These are phyloP conservation scores for Heliconius himera DNA, from an alignment of 1,140 invertebrate genomes.

Conservation along the genomic window DNA sequence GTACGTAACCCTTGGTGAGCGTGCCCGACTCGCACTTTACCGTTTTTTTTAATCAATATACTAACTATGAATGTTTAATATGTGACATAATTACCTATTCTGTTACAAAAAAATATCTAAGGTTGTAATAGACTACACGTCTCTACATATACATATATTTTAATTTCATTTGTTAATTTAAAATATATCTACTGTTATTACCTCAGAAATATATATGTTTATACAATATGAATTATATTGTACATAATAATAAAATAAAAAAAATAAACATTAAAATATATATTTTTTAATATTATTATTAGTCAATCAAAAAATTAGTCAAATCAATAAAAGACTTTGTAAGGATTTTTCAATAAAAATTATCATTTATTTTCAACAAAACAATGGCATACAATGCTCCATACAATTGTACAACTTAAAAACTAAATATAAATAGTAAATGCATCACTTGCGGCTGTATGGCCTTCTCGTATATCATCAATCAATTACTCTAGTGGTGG, in stretches of 20 bases:
- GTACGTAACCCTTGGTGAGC: too few species aligned
- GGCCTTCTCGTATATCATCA: not conserved
- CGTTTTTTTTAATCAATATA: too few species aligned
- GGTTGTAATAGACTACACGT: too few species aligned
- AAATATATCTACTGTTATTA: not conserved
- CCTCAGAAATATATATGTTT: not conserved
- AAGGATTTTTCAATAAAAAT: slow-evolving; percentile 79
- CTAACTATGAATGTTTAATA: too few species aligned
- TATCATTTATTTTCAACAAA: slow-evolving; percentile 78
- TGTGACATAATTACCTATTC: too few species aligned
- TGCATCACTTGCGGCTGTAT: slow-evolving; percentile 21
- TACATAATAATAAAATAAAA: not conserved
- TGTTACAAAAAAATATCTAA: too few species aligned
- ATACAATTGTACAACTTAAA: slow-evolving; percentile 46
- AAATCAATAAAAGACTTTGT: slow-evolving; percentile 50
- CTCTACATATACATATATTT: too few species aligned
- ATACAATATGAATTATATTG: not conserved
- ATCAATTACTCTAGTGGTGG: slow-evolving; percentile 48
- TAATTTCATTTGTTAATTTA: too few species aligned
- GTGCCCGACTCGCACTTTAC: too few species aligned
- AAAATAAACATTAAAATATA: too few species aligned
- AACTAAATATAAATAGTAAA: slow-evolving; percentile 43
- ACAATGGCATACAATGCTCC: slow-evolving; percentile 46
- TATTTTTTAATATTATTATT: not conserved
- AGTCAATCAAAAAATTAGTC: too few species aligned